phyloP scores from a whole-genome alignment of 2,113 vertebrate genomes.

The Neolamprologus cancellatus region DNA sequence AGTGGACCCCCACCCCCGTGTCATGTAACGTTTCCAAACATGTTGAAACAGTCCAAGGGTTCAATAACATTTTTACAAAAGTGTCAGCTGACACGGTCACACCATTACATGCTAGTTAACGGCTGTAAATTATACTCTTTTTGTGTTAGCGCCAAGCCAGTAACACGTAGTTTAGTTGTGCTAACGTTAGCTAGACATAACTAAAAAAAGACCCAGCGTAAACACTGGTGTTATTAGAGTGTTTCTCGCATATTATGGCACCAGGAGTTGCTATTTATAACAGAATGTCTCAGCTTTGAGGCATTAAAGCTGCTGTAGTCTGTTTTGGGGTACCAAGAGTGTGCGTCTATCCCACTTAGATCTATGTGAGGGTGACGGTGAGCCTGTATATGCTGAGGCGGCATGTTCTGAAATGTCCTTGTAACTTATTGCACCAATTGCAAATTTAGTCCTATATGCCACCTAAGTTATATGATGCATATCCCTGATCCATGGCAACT shows the following conservation, averaged over 20 bases:
- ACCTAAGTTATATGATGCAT: background rate
- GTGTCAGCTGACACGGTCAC: background rate
- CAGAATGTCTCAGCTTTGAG: background rate
- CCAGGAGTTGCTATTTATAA: background rate
- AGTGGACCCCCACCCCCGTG: background rate
- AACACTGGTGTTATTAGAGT: background rate
- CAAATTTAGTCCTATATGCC: background rate
- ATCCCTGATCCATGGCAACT: background rate
- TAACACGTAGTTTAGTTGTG: background rate
- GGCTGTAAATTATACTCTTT: background rate
- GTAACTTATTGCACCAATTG: background rate
- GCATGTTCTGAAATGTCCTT: background rate
- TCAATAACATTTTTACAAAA: background rate
- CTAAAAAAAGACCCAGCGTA: background rate
- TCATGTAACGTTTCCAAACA: background rate
- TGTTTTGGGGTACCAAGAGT: background rate
- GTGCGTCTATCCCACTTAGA: background rate
- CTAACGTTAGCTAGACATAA: background rate
- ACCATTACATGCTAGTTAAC: background rate
- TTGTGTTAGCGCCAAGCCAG: background rate
- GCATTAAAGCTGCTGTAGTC: background rate
- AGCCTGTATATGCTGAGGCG: background rate
- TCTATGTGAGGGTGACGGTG: background rate
- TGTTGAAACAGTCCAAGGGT: background rate
- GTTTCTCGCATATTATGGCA: background rate